Evolutionary conservation across 2,888 invertebrate species (phyloP), one percentile per base, ranked within the genome.

Genomic region (Dascillus cervinus): DNA sequence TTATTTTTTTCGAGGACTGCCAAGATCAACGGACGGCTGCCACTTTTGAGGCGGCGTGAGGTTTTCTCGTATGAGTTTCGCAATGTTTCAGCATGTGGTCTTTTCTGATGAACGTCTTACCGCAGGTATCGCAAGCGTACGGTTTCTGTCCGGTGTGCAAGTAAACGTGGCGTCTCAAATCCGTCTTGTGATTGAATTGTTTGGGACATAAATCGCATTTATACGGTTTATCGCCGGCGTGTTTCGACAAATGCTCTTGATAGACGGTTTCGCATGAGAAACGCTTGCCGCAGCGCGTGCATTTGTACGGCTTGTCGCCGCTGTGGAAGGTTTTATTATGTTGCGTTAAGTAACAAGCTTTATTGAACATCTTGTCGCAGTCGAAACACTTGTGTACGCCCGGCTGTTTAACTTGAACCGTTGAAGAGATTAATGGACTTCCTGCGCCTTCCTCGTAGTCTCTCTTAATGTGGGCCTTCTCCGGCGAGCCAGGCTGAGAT

Each of bases 11-110:
- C n/a, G n/a, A n/a, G n/a, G n/a, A n/a, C n/a, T n/a, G 34, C 32
- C 29, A 30, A 26, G 25, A 27, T 49, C 39, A 52, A 37, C 52
- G 49, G 32, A 50, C 47, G 32, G 41, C 41, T 31, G 47, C 40
- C 22, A 50, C 34, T 35, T 50, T 52, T 37, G 50, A 49, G 37
- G 47, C 39, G 35, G 47, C 39, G 37, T 59, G 42, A 41, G 65
- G 56, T 53, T 77, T 79, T 58, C 75, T 79, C 30, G 72, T 72
- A 66, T 90, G 90, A 29, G 86, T 87, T 49, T 84, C 83, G 48
- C 75, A 72, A 62, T 89, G 89, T 62, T 90, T 89, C 45, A 85
- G 74, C 87, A 90, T 85, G 65, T 90, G 90, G 66, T 91, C 90
- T 65, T 87, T 86, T 46, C 90, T 75, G 50, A 87, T 88, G 64